Evolutionary conservation across 2,113 vertebrate species (phyloP).

Genomic region (Chaenocephalus aceratus): DNA sequence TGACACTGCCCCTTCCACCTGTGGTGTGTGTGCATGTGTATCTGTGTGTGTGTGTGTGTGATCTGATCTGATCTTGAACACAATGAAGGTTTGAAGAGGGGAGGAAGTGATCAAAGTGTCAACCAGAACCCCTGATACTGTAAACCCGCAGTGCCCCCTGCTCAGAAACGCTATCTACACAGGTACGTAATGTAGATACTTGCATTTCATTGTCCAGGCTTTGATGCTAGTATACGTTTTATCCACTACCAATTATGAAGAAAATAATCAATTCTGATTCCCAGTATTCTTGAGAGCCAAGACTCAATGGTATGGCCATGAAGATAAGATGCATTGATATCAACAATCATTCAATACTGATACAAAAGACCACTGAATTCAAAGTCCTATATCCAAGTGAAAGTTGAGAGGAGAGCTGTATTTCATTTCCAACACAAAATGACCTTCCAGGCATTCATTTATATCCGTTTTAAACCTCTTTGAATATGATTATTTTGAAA

Average conservation of each 20-base stretch:
- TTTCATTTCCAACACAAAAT: neutral
- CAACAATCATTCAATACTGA: neutral
- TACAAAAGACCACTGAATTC: neutral
- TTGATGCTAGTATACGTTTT: conserved; percentile 53
- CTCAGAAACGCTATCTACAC: conserved; percentile 51
- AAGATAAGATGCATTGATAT: neutral
- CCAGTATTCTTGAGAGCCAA: neutral
- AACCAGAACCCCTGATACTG: conserved; percentile 51
- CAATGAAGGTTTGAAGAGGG: conserved; percentile 54
- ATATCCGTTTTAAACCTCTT: neutral
- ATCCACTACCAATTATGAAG: neutral
- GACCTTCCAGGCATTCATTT: neutral
- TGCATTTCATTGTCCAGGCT: conserved; percentile 19
- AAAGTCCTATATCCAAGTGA: neutral
- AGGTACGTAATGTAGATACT: conserved; percentile 38
- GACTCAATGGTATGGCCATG: neutral
- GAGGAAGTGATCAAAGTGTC: conserved; percentile 71
- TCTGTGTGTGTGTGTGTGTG: conserved; percentile 17
- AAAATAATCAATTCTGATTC: neutral
- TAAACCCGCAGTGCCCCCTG: conserved; percentile 39
- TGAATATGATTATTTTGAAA: neutral
- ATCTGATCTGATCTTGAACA: conserved; percentile 69
- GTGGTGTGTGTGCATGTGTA: conserved; percentile 38
- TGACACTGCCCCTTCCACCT: conserved; percentile 66
- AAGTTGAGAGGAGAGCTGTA: neutral